A percentile compares a stretch with the other conserved stretches of the same genome.
Evolutionary conservation across 35 echinoderm and acorn worm species (phyloP).

Genomic region (Strongylocentrotus purpuratus): DNA sequence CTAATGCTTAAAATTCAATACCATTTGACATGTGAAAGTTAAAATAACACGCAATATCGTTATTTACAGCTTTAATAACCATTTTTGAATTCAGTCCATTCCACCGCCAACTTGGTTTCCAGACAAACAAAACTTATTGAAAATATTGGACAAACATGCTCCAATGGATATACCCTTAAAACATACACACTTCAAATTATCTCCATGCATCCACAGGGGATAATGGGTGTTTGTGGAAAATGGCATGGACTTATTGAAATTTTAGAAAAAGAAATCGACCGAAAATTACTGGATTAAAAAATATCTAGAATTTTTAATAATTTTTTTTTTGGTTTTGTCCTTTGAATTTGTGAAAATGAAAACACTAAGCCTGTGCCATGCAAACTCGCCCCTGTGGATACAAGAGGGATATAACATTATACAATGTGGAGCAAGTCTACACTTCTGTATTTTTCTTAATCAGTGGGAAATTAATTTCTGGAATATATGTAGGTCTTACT

Average conservation of each 20-base stretch:
- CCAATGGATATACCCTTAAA: neutral
- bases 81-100: neutral
- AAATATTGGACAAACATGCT: neutral
- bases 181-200: slow-evolving; percentile 9
- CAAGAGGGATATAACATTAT: slow-evolving; percentile 18
- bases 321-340: neutral
- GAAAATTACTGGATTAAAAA: neutral
- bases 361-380: slow-evolving; percentile 53
- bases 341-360: neutral
- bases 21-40: neutral
- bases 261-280: neutral
- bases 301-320: neutral
- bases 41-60: neutral
- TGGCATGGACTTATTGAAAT: slow-evolving; percentile 28
- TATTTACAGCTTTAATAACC: neutral
- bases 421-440: neutral
- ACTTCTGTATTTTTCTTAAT: too few relatives aligned
- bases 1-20: neutral
- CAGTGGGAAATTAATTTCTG: too few relatives aligned
- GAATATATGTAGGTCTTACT: too few relatives aligned
- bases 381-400: slow-evolving; percentile 47
- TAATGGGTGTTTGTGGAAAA: slow-evolving; percentile 42
- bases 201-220: slow-evolving; percentile 51
- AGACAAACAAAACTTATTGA: neutral
- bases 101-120: slow-evolving; percentile 41